Evolutionary conservation across 2,888 invertebrate species (phyloP).

Genomic region (Brenthis ino): DNA sequence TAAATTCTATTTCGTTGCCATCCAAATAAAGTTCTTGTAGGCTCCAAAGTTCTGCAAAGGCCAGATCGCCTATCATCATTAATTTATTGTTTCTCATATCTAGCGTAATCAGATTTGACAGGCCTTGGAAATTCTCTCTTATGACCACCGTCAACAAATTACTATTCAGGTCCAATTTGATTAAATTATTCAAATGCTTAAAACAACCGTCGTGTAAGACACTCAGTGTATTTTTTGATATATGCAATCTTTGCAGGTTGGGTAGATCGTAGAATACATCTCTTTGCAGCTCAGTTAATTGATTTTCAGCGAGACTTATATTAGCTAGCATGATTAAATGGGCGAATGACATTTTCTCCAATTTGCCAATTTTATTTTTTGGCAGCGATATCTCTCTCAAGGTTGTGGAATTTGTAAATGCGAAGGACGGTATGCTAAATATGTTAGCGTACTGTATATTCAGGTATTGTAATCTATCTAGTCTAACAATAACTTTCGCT

Average conservation of each 20-base stretch:
- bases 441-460: conserved; percentile 89
- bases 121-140: conserved; percentile 89
- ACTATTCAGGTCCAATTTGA: conserved; percentile 90
- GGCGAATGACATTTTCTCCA: conserved; percentile 88
- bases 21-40: conserved; percentile 87
- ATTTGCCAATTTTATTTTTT: conserved; percentile 86
- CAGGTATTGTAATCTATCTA: conserved; percentile 85
- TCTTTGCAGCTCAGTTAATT: conserved; percentile 87
- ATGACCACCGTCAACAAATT: conserved; percentile 89
- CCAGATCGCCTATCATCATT: conserved; percentile 90
- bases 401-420: conserved; percentile 88
- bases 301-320: conserved; percentile 89
- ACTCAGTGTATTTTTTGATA: conserved; percentile 93
- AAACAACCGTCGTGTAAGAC: conserved; percentile 93
- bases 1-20: conserved; percentile 87
- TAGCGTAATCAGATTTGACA: conserved; percentile 87
- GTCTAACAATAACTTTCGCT: conserved; percentile 85
- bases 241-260: conserved; percentile 86
- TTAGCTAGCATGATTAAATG: conserved; percentile 87
- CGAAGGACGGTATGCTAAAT: conserved; percentile 86
- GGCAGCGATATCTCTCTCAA: conserved; percentile 86
- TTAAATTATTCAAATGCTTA: conserved; percentile 86
- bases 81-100: conserved; percentile 90
- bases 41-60: conserved; percentile 90
- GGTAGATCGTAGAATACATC: conserved; percentile 90